phyloP scores from a whole-genome alignment of 2,113 vertebrate species.

The Malurus melanocephalus region DNA sequence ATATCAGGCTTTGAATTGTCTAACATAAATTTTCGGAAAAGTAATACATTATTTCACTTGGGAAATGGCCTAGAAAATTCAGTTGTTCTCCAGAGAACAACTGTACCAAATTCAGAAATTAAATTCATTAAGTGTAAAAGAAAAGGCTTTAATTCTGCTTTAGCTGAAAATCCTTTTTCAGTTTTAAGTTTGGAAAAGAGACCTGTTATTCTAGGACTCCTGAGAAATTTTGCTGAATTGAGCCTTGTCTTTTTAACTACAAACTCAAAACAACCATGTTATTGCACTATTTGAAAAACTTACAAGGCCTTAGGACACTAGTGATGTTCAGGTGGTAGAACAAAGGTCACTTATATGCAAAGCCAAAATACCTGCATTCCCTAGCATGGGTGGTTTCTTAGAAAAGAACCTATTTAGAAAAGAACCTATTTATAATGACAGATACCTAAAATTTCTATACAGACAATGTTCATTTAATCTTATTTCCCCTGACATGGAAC shows the following conservation, averaged over 20 bases:
- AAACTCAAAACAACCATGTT: background rate
- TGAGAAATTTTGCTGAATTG: background rate
- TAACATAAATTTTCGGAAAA: background rate
- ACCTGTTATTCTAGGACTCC: background rate
- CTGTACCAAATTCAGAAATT: background rate
- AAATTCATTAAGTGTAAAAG: constrained; percentile 1
- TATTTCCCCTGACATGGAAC: background rate
- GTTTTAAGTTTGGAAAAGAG: background rate
- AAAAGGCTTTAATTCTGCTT: constrained; percentile 6
- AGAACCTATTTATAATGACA: background rate
- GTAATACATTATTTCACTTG: constrained; percentile 5
- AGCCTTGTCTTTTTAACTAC: background rate
- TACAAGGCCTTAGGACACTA: background rate
- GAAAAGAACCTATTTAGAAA: background rate
- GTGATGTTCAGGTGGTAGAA: background rate
- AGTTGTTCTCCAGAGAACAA: constrained; percentile 21
- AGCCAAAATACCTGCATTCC: background rate
- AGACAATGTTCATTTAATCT: background rate
- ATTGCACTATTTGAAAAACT: background rate
- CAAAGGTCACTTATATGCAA: background rate
- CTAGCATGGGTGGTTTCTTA: background rate
- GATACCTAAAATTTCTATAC: background rate
- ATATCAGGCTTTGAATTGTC: background rate
- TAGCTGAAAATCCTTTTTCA: background rate
- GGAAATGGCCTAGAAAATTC: constrained; percentile 47